Evolutionary conservation across 2,113 vertebrate species (phyloP).

Genomic region (Muntiacus muntjak): DNA sequence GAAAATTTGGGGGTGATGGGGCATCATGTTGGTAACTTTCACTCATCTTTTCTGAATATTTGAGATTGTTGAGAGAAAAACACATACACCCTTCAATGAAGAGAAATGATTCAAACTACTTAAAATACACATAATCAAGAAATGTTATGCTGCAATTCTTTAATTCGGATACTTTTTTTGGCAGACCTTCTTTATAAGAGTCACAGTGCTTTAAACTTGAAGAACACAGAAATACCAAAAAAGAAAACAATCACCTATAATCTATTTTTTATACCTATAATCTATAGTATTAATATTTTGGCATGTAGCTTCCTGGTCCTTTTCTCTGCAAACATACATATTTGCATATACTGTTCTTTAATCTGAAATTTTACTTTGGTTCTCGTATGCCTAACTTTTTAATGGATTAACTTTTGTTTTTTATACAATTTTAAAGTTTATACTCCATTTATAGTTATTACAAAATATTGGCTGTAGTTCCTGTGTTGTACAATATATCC

Average conservation of each 20-base stretch:
- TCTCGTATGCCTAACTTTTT: not conserved
- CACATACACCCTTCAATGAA: not conserved
- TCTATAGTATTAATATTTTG: not conserved
- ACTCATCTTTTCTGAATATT: not conserved
- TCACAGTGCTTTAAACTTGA: not conserved
- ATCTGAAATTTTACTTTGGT: not conserved
- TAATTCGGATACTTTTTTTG: not conserved
- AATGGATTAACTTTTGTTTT: not conserved
- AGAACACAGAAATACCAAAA: not conserved
- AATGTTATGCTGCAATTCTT: not conserved
- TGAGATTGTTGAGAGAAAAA: slow-evolving; percentile 8
- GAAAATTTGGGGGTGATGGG: not conserved
- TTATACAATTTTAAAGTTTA: not conserved
- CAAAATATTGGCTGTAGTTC: not conserved
- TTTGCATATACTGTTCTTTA: not conserved
- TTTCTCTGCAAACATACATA: not conserved
- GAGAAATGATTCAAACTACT: not conserved
- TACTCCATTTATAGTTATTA: not conserved
- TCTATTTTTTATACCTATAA: not conserved
- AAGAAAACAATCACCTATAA: not conserved
- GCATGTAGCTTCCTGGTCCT: not conserved
- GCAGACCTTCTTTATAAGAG: not conserved
- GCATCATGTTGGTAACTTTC: not conserved
- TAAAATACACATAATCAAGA: not conserved
- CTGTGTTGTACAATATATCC: not conserved